Evolutionary conservation across 2,113 vertebrate species (phyloP), one percentile per base, ranked within the genome.

Genomic region (Cricetomys ansorgei): DNA sequence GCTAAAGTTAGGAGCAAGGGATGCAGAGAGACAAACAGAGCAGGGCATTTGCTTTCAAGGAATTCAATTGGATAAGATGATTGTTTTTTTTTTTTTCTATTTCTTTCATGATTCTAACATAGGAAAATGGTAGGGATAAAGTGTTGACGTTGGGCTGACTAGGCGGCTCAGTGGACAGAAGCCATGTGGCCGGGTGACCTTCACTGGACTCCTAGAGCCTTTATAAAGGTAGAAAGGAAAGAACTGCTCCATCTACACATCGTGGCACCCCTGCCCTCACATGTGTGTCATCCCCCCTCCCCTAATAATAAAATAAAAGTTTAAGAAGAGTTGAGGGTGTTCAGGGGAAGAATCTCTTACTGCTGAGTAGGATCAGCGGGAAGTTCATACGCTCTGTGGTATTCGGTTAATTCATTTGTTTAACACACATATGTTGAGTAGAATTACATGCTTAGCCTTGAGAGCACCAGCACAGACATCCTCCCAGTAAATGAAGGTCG

Each of bases 261-360:
- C 17, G 19, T 13, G 59, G 9, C 17, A 21, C 29, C 45, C 80
- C 16, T 29, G 25, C n/a, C 80, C 25, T 62, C 43, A 81, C 21
- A 4, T 65, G 62, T 34, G 62, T 85, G 10, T 11, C 43, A 23
- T 29, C 5, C 31, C 29, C 31, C 83, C 11, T 37, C 43, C 17
- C 34, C 7, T 65, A 85, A 37, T 65, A 67, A 37, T 50, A 85
- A 84, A 19, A 64, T 29, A 62, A 29, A 31, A 43, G 10, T 16
- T 84, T 10, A 10, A 62, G 23, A 62, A 87, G 87, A 72, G 9
- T 65, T 83, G 90, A 84, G 25, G 43, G 27, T 76, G 5, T 67
- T 89, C 7, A 40, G 50, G 73, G 64, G 55, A 95, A 83, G 48
- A 64, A 25, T 72, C 23, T 25, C n/a, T 95, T 77, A 37, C 50